Evolutionary conservation across 1,140 invertebrate species (phyloP), one percentile per base, ranked within the genome.

Genomic region (Tetramorium parvispinum): DNA sequence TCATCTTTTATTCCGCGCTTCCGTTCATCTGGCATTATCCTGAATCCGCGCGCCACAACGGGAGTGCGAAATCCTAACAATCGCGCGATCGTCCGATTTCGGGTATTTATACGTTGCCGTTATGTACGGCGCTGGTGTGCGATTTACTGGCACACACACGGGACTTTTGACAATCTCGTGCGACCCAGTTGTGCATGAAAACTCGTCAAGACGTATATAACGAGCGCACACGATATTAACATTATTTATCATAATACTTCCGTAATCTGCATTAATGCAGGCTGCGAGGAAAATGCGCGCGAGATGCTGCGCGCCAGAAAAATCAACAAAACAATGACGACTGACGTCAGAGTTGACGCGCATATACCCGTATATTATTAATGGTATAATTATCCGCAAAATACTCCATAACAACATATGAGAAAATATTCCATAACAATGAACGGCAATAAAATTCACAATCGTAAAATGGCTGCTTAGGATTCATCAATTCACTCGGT

Each of bases 61-160:
- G 81, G 55, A 85, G 86, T 61, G 61, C 59, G 53, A 88, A 81
- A 73, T 51, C n/a, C 37, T 70, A 88, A 65, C 59, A 43, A 73
- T 57, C 43, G 53, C 32, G 70, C 79, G 66, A 89, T 91, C 77
- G 73, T 65, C 59, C 68, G 81, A 88, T 91, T 89, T 89, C 43
- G 82, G 71, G 51, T 83, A 88, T 91, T 92, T 91, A 82, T 71
- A 66, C 55, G 87, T 73, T 75, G 59, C 85, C 65, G 87, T 87
- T 86, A 86, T 63, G 76, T 21, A 32, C 32, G 32, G 4, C n/a
- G 32, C n/a, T 68, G 43, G 27, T 46, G 27, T 46, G 55, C 77
- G 24, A 81, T 81, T 86, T 70, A 79, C 59, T 63, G 78, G 55
- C 78, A 65, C 61, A 53, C 78, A 65, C 61, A 53, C 46, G 79